These are phyloP conservation scores for Ellobius talpinus DNA, from an alignment of 2,113 vertebrate species.

Conservation along the genomic window DNA sequence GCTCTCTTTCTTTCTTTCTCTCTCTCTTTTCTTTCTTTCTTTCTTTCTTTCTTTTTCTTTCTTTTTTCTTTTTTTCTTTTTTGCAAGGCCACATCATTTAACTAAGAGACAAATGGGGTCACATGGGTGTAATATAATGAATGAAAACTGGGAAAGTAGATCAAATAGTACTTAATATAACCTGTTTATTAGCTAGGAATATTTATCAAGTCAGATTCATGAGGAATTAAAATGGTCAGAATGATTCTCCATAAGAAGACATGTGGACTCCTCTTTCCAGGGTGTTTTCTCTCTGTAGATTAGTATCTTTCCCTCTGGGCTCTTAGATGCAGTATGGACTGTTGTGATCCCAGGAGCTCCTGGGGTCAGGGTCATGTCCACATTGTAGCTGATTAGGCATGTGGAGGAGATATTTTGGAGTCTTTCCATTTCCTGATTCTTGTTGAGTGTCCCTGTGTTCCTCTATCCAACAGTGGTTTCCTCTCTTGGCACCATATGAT, in stretches of 20 bases:
- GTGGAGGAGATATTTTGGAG: no score
- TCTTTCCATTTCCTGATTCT: background rate
- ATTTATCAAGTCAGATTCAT: background rate
- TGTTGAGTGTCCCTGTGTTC: background rate
- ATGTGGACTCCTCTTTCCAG: background rate
- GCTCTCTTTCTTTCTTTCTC: no score
- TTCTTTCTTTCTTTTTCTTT: no score
- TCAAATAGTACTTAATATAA: background rate
- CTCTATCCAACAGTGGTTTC: background rate
- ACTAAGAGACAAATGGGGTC: background rate
- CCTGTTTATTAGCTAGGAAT: background rate
- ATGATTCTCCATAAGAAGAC: background rate
- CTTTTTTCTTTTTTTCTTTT: no score
- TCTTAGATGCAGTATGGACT: background rate
- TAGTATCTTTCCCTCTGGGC: background rate
- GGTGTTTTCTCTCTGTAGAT: background rate
- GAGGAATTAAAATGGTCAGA: background rate
- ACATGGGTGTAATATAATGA: background rate
- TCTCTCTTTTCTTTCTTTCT: fast-evolving
- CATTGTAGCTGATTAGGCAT: background rate
- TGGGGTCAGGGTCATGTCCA: background rate
- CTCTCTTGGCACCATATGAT: background rate
- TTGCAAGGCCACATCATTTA: background rate
- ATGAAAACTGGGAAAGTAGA: background rate
- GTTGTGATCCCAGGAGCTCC: no score